Conservation (phyloP, 2,888 invertebrate species). For the Eristalis pertinax region DNA sequence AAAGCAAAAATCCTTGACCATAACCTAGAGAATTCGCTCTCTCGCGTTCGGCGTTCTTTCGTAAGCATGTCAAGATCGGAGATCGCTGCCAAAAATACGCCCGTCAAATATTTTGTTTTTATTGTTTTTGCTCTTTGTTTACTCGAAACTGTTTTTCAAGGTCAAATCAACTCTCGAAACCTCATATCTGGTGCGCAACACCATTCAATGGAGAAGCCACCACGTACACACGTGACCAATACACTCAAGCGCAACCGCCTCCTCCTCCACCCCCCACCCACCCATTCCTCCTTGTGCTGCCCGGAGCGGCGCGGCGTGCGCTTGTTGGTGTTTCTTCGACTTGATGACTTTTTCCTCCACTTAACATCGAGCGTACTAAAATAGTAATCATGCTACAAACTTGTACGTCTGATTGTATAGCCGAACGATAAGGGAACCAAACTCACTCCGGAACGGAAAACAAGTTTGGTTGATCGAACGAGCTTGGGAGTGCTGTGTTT, state of each 20-base stretch:
- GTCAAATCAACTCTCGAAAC: slow-evolving; percentile 58
- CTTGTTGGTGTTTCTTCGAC: slow-evolving; percentile 32
- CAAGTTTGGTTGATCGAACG: slow-evolving; percentile 39
- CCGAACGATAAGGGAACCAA: slow-evolving; percentile 24
- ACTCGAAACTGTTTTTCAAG: slow-evolving; percentile 51
- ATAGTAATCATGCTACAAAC: slow-evolving; percentile 23
- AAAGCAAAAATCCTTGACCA: slow-evolving; percentile 61
- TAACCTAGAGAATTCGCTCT: slow-evolving; percentile 59
- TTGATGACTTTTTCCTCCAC: slow-evolving; percentile 28
- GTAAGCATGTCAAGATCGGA: slow-evolving; percentile 65
- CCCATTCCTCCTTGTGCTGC: too few species aligned
- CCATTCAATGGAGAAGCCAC: slow-evolving; percentile 28
- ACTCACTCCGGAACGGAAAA: slow-evolving; percentile 18
- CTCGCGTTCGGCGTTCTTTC: slow-evolving; percentile 17
- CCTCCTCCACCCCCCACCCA: not conserved
- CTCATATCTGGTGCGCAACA: slow-evolving; percentile 20
- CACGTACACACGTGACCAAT: slow-evolving; percentile 19
- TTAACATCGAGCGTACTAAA: slow-evolving; percentile 33
- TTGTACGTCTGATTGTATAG: not conserved
- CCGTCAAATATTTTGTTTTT: slow-evolving; percentile 21
- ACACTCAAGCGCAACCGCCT: not conserved
- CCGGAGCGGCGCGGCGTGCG: not conserved
- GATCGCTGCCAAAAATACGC: slow-evolving; percentile 62
- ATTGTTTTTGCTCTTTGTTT: slow-evolving; percentile 14
- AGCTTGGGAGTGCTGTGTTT: not conserved